These are phyloP conservation scores for Odontamblyopus lacepedii DNA, from an alignment of 2,797 vertebrate species.

Conservation along the genomic window DNA sequence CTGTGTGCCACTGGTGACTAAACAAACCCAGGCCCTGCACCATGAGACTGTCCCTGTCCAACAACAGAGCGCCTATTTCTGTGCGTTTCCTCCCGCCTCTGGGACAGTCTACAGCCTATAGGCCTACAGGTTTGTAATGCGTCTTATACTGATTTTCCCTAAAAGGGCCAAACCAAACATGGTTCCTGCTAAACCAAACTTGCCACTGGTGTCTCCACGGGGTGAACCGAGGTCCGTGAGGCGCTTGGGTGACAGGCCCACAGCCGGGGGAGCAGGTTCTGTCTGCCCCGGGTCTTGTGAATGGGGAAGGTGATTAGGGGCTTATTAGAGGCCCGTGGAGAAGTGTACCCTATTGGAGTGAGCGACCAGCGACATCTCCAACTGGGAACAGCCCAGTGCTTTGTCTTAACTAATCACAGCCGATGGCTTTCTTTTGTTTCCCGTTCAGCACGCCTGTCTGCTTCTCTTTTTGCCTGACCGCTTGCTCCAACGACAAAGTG, in stretches of 20 bases:
- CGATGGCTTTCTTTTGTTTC: slow-evolving; percentile 92
- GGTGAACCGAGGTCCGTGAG: slow-evolving; percentile 58
- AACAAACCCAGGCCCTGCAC: no score
- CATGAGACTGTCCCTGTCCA: no score
- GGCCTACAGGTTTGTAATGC: no score
- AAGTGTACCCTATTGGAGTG: slow-evolving; percentile 85
- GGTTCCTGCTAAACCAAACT: no score
- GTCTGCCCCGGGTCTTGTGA: slow-evolving; percentile 77
- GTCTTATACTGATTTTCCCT: no score
- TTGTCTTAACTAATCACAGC: slow-evolving; percentile 96
- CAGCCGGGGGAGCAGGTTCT: slow-evolving; percentile 52
- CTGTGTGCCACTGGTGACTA: no score
- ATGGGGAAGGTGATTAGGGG: slow-evolving; percentile 88
- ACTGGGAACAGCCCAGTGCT: slow-evolving; percentile 91
- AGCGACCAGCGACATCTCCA: slow-evolving; percentile 89
- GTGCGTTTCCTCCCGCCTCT: no score
- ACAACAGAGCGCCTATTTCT: no score
- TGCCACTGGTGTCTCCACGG: not conserved
- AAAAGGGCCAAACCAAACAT: no score
- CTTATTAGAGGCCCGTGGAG: slow-evolving; percentile 90
- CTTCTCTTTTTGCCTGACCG: slow-evolving; percentile 85
- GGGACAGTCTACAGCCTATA: no score
- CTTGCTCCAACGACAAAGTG: slow-evolving; percentile 88
- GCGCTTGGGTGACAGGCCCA: slow-evolving; percentile 48
- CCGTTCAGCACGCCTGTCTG: slow-evolving; percentile 93